phyloP scores from a whole-genome alignment of 2,113 vertebrate genomes.

The Percina caprodes region DNA sequence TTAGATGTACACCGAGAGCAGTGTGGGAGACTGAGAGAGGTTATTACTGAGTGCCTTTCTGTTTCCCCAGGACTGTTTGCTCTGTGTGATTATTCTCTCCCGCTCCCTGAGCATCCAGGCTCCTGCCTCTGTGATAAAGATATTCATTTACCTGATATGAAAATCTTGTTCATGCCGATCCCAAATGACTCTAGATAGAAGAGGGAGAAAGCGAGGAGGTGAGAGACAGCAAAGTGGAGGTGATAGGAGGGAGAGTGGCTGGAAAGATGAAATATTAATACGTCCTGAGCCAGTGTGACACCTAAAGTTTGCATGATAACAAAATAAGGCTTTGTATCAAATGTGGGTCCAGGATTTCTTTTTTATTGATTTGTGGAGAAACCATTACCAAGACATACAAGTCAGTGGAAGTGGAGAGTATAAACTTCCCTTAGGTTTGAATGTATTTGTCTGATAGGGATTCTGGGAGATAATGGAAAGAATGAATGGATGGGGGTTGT shows the following conservation, averaged over 20 bases:
- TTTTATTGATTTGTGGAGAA: slow-evolving; percentile 41
- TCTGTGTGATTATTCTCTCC: slow-evolving; percentile 79
- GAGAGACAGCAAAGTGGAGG: slow-evolving; percentile 37
- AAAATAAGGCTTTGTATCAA: slow-evolving; percentile 50
- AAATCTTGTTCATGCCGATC: slow-evolving; percentile 77
- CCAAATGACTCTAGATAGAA: slow-evolving; percentile 73
- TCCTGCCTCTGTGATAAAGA: slow-evolving; percentile 77
- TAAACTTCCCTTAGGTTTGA: slow-evolving; percentile 30
- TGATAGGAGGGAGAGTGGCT: slow-evolving; percentile 37
- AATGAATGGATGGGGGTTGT: slow-evolving; percentile 12
- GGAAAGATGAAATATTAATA: slow-evolving; percentile 74
- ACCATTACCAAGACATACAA: slow-evolving; percentile 14
- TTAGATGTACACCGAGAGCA: slow-evolving; percentile 67
- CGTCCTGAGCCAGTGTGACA: slow-evolving; percentile 40
- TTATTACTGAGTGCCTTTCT: slow-evolving; percentile 72
- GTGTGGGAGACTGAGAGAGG: slow-evolving; percentile 60
- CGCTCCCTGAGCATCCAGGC: slow-evolving; percentile 62
- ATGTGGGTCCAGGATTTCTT: slow-evolving; percentile 11
- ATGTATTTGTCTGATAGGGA: slow-evolving; percentile 6
- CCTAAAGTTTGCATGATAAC: slow-evolving; percentile 58
- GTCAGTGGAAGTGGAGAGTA: slow-evolving; percentile 14
- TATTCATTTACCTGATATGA: slow-evolving; percentile 83
- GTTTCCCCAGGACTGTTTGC: slow-evolving; percentile 78
- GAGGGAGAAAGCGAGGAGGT: slow-evolving; percentile 35
- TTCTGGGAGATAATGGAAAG: slow-evolving; percentile 14